Evolutionary conservation across 2,888 invertebrate species (phyloP).

Genomic region (Eristalinus sepulchralis): DNA sequence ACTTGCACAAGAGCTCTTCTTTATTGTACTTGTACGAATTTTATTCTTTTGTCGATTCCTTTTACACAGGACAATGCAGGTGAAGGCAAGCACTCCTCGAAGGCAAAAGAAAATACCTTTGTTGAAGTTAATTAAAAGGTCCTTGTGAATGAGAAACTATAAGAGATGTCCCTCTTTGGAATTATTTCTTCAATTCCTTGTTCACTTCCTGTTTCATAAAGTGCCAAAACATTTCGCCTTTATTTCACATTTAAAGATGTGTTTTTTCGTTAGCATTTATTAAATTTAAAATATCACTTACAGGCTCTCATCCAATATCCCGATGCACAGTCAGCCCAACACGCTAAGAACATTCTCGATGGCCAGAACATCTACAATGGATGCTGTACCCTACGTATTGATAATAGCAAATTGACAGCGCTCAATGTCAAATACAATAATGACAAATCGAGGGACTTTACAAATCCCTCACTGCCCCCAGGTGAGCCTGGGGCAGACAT

Average conservation of each 20-base stretch:
- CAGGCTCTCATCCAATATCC: constrained; percentile 99
- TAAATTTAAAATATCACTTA: constrained; percentile 79
- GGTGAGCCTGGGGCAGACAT: constrained; percentile 89
- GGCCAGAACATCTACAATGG: constrained; percentile 99
- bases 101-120: background rate
- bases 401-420: constrained; percentile 98
- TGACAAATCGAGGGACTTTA: constrained; percentile 99
- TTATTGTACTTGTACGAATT: too few species aligned
- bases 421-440: constrained; percentile 99
- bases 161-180: background rate
- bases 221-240: too few species aligned
- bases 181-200: background rate
- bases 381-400: constrained; percentile 99
- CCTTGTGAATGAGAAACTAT: background rate
- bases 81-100: too few species aligned
- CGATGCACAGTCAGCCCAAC: constrained; percentile 97
- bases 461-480: constrained; percentile 97
- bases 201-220: background rate
- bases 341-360: constrained; percentile 97
- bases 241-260: background rate
- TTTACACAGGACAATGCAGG: background rate
- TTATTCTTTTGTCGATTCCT: background rate
- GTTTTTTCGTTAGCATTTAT: background rate
- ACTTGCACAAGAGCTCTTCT: background rate
- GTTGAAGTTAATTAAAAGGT: background rate